Evolutionary conservation across 2,888 invertebrate species (phyloP).

Genomic region (Apamea epomidion): DNA sequence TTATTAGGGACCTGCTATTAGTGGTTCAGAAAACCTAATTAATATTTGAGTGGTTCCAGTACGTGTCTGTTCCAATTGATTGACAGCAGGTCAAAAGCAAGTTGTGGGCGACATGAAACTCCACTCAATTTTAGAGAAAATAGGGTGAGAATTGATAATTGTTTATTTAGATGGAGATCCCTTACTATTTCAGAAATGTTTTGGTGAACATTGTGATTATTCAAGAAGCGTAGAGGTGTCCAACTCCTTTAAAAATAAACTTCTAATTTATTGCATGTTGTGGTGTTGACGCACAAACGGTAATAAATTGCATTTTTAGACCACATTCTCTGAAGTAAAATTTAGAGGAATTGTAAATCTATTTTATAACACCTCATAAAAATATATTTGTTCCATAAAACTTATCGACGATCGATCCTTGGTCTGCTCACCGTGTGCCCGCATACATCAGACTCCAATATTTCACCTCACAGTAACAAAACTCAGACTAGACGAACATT

Average conservation of each 20-base stretch:
- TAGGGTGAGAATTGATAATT: slow-evolving; percentile 26
- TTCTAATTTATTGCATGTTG: slow-evolving; percentile 26
- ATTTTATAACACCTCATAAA: slow-evolving; percentile 10
- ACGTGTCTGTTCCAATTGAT: slow-evolving; percentile 66
- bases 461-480: slow-evolving; percentile 53
- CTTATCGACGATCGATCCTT: slow-evolving; percentile 3
- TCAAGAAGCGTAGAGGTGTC: slow-evolving; percentile 4
- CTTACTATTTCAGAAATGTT: slow-evolving; percentile 17
- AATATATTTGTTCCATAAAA: slow-evolving; percentile 17
- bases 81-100: slow-evolving; percentile 71
- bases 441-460: slow-evolving; percentile 46
- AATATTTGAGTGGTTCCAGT: slow-evolving; percentile 66
- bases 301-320: slow-evolving; percentile 26
- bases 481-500: slow-evolving; percentile 69
- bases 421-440: slow-evolving; percentile 10
- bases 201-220: slow-evolving; percentile 15
- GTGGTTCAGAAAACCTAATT: slow-evolving; percentile 52
- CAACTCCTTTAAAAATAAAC: slow-evolving; percentile 32
- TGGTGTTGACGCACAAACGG: slow-evolving; percentile 38
- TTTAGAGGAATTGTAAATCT: slow-evolving; percentile 19
- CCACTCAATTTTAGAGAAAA: slow-evolving; percentile 69
- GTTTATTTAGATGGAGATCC: slow-evolving; percentile 22
- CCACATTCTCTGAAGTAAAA: slow-evolving; percentile 15
- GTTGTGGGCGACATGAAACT: slow-evolving; percentile 73
- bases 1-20: slow-evolving; percentile 21